Conservation (phyloP, 2,797 vertebrate genomes). For the Zalophus californianus region DNA sequence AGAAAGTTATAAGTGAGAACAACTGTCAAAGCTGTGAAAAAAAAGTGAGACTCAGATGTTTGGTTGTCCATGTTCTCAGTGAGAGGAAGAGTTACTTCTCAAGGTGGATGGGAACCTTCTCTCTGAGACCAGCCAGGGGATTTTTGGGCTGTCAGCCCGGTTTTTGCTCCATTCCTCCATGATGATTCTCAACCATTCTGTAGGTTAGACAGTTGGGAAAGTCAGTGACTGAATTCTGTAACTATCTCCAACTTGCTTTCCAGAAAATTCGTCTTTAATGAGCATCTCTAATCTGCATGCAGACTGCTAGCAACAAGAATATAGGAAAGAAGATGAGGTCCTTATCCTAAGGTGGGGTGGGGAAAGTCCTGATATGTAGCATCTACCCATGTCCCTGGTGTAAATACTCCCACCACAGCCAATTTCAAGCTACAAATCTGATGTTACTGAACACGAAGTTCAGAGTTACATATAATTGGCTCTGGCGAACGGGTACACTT, state of each 20-base stretch:
- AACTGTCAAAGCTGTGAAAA: not conserved
- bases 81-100: not conserved
- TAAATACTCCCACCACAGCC: not conserved
- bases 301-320: not conserved
- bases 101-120: not conserved
- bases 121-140: not conserved
- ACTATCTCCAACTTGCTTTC: not conserved
- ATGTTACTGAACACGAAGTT: not conserved
- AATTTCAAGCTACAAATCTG: not conserved
- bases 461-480: not conserved
- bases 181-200: not conserved
- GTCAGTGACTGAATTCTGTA: not conserved
- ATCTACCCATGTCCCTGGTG: not conserved
- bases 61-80: not conserved
- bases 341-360: not conserved
- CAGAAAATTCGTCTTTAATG: not conserved
- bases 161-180: not conserved
- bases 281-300: not conserved
- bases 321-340: not conserved
- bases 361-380: not conserved
- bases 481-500: not conserved
- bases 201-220: not conserved
- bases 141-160: fast-evolving
- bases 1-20: not conserved
- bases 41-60: not conserved